Base-by-base conservation (phyloP, 2,113 vertebrate genomes). In the Bothrops jararaca region DNA sequence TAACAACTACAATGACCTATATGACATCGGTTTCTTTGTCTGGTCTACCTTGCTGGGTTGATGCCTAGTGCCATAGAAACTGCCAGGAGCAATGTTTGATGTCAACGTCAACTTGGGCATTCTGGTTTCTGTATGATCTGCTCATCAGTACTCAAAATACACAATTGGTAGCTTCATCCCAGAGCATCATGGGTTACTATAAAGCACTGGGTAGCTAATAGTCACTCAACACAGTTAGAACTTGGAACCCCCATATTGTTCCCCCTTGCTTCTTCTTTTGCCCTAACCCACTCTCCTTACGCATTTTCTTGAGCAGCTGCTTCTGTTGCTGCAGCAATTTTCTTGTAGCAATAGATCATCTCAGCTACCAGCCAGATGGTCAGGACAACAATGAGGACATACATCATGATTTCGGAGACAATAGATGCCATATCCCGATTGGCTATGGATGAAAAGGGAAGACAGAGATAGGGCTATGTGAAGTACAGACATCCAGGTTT, bases 331-430 rank as follows among this genome's bases (percentile, higher is more conserved):
- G 98, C 98, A 0, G 98, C 96, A 0, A 99, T 98, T 97, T 98
- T 99, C 96, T 98, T 98, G 95, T 99, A 99, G 95, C 98, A 99
- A 96, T 99, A 99, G 24, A 99, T 96, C 98, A 99, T 99, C 97
- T 99, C 98, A 0, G 98, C 98, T 95, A 98, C 94, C 18, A 99
- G 97, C 98, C 98, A 99, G 45, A 99, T 92, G 90, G 99, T 98
- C 95, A 99, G 97, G n/a, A 98, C 98, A 29, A 99, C 98, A 85
- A 99, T 98, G 87, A 98, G 97, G n/a, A 99, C 98, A 3, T 99
- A 99, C 98, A 99, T 99, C 98, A 99, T 99, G 94, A 99, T 98
- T 97, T 99, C 98, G 0, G 98, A 99, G 95, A 99, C 95, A 85
- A 99, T 99, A 97, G 98, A 99, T 0, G 98, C 98, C 95, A 98